Percentiles rank a stretch among this genome's conserved stretches.
Conservation (phyloP, 2,888 invertebrate species). For the Eupithecia tripunctaria region DNA sequence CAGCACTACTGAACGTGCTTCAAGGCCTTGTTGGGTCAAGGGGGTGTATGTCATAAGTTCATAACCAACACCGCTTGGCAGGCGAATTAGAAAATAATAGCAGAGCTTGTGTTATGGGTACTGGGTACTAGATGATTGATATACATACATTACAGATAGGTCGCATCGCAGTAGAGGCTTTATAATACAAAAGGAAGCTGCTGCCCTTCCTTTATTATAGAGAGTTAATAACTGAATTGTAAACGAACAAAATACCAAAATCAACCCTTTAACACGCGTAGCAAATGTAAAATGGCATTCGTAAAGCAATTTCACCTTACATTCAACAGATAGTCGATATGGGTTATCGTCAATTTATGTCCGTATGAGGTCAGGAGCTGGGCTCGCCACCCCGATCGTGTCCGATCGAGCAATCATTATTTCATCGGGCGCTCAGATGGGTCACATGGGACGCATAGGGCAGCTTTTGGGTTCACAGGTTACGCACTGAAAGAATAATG, state of each 20-base stretch:
- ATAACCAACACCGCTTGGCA: neutral
- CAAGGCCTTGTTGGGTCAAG: too few species aligned
- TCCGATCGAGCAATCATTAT: constrained; percentile 67
- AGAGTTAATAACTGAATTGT: neutral
- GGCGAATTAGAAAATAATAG: too few species aligned
- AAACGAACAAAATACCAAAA: constrained; percentile 17
- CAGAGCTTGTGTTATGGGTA: too few species aligned
- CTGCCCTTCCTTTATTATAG: neutral
- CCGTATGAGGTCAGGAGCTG: constrained; percentile 49
- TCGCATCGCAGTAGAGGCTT: neutral
- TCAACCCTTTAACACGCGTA: constrained; percentile 26
- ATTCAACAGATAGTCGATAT: constrained; percentile 71
- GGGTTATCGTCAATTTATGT: constrained; percentile 66
- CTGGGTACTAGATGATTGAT: too few species aligned
- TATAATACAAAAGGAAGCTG: neutral
- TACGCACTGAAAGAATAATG: constrained; percentile 58
- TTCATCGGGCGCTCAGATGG: constrained; percentile 67
- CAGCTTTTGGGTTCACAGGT: constrained; percentile 55
- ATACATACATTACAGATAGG: too few species aligned
- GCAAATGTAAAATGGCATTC: constrained; percentile 40
- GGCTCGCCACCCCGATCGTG: constrained; percentile 37
- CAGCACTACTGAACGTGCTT: too few species aligned
- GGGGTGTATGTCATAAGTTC: neutral
- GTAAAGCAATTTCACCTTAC: constrained; percentile 49
- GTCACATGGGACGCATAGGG: constrained; percentile 67